Conservation (phyloP, 2,888 invertebrate genomes). For the Tromatobia lineatoria region DNA sequence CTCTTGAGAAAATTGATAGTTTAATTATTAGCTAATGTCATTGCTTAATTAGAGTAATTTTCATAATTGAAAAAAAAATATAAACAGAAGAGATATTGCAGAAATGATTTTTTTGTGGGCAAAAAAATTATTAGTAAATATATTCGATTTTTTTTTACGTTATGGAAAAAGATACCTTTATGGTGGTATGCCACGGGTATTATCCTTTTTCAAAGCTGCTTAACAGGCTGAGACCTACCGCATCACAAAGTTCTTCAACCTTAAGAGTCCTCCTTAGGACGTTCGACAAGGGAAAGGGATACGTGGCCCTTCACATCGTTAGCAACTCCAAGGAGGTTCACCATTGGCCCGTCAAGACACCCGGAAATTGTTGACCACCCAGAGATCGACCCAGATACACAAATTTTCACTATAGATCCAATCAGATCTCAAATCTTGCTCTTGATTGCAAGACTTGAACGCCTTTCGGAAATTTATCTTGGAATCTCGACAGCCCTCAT, state of each 20-base stretch:
- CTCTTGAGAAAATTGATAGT: no score
- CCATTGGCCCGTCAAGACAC: conserved; percentile 48
- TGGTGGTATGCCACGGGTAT: neutral
- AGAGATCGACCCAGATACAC: conserved; percentile 40
- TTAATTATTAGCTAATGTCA: no score
- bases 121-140: no score
- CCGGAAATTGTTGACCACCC: conserved; percentile 60
- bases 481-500: neutral
- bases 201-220: conserved; percentile 6
- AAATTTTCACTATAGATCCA: conserved; percentile 30
- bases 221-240: conserved; percentile 32
- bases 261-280: conserved; percentile 33
- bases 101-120: no score
- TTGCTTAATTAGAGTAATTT: no score
- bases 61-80: no score
- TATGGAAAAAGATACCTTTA: neutral
- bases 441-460: conserved; percentile 17
- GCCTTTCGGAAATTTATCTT: neutral
- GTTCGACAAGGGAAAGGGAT: conserved; percentile 23
- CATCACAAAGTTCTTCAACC: conserved; percentile 37
- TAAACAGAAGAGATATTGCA: no score
- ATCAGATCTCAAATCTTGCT: conserved; percentile 18
- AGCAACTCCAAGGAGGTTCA: conserved; percentile 16
- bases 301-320: conserved; percentile 16
- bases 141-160: no score